Conservation (phyloP, 2,888 invertebrate genomes). For the Mythimna albipuncta region DNA sequence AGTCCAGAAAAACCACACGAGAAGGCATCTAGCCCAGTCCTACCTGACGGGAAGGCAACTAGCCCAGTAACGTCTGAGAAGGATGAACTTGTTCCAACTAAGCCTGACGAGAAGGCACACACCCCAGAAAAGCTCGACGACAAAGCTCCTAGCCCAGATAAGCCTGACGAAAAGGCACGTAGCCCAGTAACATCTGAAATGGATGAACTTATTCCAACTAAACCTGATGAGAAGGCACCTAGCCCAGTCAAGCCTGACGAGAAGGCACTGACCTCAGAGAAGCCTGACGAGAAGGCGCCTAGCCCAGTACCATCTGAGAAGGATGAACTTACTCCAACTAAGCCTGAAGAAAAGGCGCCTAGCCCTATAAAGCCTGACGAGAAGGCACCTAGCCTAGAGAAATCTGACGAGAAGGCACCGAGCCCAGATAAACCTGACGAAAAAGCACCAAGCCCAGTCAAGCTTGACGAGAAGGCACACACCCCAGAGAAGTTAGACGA, state of each 20-base stretch:
- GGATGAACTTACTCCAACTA: conserved; percentile 25
- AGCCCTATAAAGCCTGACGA: neutral
- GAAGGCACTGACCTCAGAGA: too few species aligned
- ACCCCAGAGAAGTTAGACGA: neutral
- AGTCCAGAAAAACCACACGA: too few species aligned
- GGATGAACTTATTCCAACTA: neutral
- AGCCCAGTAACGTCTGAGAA: neutral
- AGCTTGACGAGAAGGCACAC: neutral
- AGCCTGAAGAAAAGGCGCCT: conserved; percentile 4
- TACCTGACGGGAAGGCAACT: too few species aligned
- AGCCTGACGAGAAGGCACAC: neutral
- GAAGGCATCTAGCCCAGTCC: too few species aligned
- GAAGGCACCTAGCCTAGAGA: too few species aligned
- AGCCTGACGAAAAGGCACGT: neutral
- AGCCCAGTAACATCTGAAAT: neutral
- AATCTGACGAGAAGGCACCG: too few species aligned
- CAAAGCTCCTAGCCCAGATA: neutral
- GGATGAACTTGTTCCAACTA: neutral
- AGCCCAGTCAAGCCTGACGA: too few species aligned
- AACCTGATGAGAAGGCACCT: neutral
- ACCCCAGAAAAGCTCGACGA: neutral
- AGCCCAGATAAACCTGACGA: neutral
- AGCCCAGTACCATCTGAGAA: neutral
- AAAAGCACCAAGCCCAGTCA: neutral
- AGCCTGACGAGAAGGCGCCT: neutral